Percentiles rank a stretch among this genome's conserved stretches.
Evolutionary conservation across 2,888 invertebrate genomes (phyloP).

Genomic region (Idaea dimidiata): DNA sequence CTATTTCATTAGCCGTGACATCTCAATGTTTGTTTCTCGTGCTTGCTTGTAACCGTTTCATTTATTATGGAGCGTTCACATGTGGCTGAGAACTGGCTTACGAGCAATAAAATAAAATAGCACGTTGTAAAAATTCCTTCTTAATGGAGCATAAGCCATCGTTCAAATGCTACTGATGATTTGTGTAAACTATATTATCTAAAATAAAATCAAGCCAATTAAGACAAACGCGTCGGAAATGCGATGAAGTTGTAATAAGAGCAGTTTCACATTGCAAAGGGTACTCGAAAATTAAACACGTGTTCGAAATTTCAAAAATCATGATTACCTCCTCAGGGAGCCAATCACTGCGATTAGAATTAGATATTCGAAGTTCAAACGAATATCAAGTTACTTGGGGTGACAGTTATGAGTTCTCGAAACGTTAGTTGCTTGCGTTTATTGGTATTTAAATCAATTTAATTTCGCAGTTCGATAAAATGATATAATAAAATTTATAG

Average conservation of each 20-base stretch:
- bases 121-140: conserved; percentile 11
- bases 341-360: conserved; percentile 78
- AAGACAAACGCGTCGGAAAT: conserved; percentile 25
- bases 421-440: conserved; percentile 13
- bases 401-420: conserved; percentile 51
- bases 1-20: conserved; percentile 72
- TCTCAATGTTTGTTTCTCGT: conserved; percentile 42
- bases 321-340: conserved; percentile 78
- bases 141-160: conserved; percentile 16
- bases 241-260: conserved; percentile 29
- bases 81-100: conserved; percentile 36
- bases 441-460: conserved; percentile 38
- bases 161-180: conserved; percentile 17
- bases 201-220: conserved; percentile 26
- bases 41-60: conserved; percentile 31
- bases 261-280: conserved; percentile 66
- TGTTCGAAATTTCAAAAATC: conserved; percentile 75
- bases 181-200: conserved; percentile 37
- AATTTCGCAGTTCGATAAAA: conserved; percentile 25
- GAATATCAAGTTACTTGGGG: conserved; percentile 71
- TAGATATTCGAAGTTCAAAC: conserved; percentile 75
- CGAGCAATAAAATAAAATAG: conserved; percentile 17
- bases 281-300: conserved; percentile 73
- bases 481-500: conserved; percentile 26
- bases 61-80: conserved; percentile 47